Conservation (phyloP, 1,140 invertebrate genomes). For the Rhagoletis zephyria region DNA sequence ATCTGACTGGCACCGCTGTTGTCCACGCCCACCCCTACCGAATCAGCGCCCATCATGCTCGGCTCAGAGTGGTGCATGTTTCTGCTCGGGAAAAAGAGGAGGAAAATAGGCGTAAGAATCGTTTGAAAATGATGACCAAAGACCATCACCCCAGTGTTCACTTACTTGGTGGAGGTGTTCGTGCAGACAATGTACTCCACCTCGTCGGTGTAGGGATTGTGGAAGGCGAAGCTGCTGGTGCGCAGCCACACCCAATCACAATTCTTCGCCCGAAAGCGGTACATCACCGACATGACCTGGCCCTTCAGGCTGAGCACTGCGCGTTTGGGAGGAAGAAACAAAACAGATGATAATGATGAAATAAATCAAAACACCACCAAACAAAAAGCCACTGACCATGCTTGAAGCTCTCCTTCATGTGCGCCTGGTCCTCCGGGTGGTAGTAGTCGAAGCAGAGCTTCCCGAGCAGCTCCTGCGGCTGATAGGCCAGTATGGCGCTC, state of each 20-base stretch:
- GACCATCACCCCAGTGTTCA: too few relatives aligned
- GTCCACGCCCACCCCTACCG: too few relatives aligned
- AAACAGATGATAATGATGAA: too few relatives aligned
- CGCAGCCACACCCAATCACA: slow-evolving; percentile 95
- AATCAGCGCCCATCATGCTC: too few relatives aligned
- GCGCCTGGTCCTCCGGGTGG: slow-evolving; percentile 94
- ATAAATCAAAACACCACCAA: too few relatives aligned
- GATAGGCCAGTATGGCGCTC: slow-evolving; percentile 90
- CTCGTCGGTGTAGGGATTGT: slow-evolving; percentile 97
- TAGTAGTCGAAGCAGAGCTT: slow-evolving; percentile 97
- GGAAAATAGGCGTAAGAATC: too few relatives aligned
- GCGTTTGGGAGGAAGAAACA: too few relatives aligned
- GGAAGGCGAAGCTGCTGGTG: slow-evolving; percentile 95
- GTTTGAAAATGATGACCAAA: too few relatives aligned
- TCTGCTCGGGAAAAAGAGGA: too few relatives aligned
- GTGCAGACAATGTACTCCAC: slow-evolving; percentile 98
- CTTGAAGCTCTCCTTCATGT: slow-evolving; percentile 98
- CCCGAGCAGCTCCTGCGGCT: slow-evolving; percentile 92
- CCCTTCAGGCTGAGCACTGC: slow-evolving; percentile 96
- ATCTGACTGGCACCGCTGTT: too few relatives aligned
- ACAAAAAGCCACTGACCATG: too few relatives aligned
- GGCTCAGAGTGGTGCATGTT: too few relatives aligned
- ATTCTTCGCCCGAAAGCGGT: slow-evolving; percentile 94
- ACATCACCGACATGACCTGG: slow-evolving; percentile 95
- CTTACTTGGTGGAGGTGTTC: slow-evolving; percentile 93